Evolutionary conservation across 2,888 invertebrate species (phyloP).

Genomic region (Diadegma fenestrale): DNA sequence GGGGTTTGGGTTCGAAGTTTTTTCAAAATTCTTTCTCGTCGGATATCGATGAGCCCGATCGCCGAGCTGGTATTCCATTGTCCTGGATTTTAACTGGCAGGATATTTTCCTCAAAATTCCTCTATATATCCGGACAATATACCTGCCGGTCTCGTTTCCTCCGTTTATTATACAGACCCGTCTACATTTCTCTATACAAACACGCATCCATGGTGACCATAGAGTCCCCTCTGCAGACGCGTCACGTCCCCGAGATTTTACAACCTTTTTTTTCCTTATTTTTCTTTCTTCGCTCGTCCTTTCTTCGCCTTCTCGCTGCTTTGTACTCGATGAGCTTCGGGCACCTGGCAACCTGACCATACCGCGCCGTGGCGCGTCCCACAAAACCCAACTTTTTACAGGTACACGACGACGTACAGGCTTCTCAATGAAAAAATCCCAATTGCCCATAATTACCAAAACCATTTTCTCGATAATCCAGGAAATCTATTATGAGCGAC

Average conservation of each 20-base stretch:
- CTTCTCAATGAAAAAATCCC: neutral
- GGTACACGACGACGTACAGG: neutral
- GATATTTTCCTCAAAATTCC: neutral
- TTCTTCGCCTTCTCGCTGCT: slow-evolving; percentile 23
- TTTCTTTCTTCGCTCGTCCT: slow-evolving; percentile 32
- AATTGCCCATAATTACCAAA: neutral
- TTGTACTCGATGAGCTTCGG: slow-evolving; percentile 38
- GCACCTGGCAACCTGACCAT: slow-evolving; percentile 68
- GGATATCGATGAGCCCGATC: neutral
- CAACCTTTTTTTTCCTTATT: slow-evolving; percentile 31
- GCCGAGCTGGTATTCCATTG: neutral
- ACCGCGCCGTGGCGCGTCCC: slow-evolving; percentile 35
- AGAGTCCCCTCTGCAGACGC: slow-evolving; percentile 1
- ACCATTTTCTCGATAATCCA: neutral
- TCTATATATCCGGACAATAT: neutral
- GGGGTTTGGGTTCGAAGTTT: neutral
- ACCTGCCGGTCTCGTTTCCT: slow-evolving; percentile 10
- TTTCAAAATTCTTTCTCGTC: neutral
- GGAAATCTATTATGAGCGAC: neutral
- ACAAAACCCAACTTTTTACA: slow-evolving; percentile 20
- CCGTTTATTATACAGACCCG: slow-evolving; percentile 1
- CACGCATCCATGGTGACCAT: slow-evolving; percentile 16
- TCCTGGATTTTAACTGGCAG: neutral
- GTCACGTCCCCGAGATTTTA: slow-evolving; percentile 59
- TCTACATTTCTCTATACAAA: slow-evolving; percentile 10